Conservation (phyloP, 2,888 invertebrate species). For the Syritta pipiens region DNA sequence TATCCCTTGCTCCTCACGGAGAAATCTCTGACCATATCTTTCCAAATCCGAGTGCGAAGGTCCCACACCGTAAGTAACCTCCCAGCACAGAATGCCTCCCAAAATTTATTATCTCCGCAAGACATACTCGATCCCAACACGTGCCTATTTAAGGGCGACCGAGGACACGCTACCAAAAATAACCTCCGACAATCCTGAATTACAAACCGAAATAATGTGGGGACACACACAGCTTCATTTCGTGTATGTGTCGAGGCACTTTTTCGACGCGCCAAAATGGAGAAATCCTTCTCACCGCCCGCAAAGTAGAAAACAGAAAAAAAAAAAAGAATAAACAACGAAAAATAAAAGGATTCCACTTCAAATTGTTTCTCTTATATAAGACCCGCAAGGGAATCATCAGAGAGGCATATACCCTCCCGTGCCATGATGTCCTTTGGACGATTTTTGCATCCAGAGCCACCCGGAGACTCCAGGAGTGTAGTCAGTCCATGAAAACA, state of each 20-base stretch:
- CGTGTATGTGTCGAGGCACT: no score
- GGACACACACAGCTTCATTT: not conserved
- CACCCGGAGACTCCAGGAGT: not conserved
- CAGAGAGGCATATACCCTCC: not conserved
- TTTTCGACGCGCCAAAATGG: not conserved
- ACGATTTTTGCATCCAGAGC: constrained; percentile 24
- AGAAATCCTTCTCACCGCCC: not conserved
- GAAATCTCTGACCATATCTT: no score
- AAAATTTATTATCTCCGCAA: constrained; percentile 45
- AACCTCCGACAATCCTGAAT: constrained; percentile 3
- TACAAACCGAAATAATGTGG: constrained; percentile 28
- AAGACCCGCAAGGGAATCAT: constrained; percentile 12
- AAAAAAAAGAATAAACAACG: not conserved
- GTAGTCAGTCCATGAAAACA: constrained; percentile 1
- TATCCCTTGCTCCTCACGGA: not conserved
- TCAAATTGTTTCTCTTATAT: constrained; percentile 11
- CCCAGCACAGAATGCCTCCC: constrained; percentile 6
- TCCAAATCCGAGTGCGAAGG: not conserved
- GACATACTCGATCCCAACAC: constrained; percentile 24
- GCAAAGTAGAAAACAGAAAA: not conserved
- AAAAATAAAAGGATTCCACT: constrained; percentile 18
- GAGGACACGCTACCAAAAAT: constrained; percentile 4
- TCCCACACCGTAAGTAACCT: not conserved
- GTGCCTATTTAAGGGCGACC: constrained; percentile 16
- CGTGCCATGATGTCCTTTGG: not conserved